Conservation (phyloP, 1,140 invertebrate species). For the Bicyclus anynana region DNA sequence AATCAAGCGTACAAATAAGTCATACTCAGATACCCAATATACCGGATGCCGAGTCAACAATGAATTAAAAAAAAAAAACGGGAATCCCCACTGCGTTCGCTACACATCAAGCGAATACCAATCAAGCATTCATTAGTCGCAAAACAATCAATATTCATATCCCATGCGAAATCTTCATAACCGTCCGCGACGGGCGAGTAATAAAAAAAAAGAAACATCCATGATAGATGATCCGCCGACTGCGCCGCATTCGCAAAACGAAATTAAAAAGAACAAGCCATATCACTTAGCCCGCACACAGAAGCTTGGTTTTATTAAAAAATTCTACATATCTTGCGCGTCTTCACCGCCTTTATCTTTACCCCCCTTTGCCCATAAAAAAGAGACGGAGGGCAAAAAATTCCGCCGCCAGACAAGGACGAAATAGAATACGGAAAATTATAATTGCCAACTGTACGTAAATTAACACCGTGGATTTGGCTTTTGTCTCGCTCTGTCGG, state of each 20-base stretch:
- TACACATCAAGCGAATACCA: constrained; percentile 63
- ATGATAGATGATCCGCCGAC: constrained; percentile 62
- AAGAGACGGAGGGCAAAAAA: constrained; percentile 59
- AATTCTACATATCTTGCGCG: constrained; percentile 73
- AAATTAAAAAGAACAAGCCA: constrained; percentile 76
- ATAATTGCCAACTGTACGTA: constrained; percentile 75
- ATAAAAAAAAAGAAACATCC: constrained; percentile 37
- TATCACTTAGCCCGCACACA: constrained; percentile 74
- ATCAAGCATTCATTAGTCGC: constrained; percentile 69
- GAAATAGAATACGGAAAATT: constrained; percentile 66
- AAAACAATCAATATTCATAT: constrained; percentile 74
- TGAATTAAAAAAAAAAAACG: constrained; percentile 4
- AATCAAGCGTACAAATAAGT: background rate
- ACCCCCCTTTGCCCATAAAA: constrained; percentile 38
- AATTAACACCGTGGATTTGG: constrained; percentile 71
- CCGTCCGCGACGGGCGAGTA: constrained; percentile 30
- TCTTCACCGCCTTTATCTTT: constrained; percentile 63
- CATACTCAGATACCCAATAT: background rate
- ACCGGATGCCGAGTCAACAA: constrained; percentile 25
- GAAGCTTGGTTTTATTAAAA: constrained; percentile 71
- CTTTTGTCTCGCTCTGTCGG: constrained; percentile 42
- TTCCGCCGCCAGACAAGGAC: constrained; percentile 55
- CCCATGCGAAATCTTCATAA: constrained; percentile 71
- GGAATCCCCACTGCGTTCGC: constrained; percentile 38
- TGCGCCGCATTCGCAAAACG: constrained; percentile 55